phyloP scores from a whole-genome alignment of 2,797 vertebrate species.

The Channa striata region DNA sequence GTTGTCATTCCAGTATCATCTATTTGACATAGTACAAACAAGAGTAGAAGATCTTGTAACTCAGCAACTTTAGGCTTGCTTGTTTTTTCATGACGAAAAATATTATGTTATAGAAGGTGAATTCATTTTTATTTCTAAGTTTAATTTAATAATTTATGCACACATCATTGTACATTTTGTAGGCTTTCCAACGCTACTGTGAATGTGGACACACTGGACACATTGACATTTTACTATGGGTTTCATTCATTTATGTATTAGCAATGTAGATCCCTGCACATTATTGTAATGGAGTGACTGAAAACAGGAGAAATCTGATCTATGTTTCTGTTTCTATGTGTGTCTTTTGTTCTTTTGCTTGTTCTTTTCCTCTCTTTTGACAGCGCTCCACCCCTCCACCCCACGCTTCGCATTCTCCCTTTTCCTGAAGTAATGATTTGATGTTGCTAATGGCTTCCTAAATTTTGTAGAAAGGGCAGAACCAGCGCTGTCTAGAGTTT shows the following conservation, averaged over 20 bases:
- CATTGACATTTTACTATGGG: constrained; percentile 75
- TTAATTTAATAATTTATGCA: too few relatives aligned
- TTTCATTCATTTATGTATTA: constrained; percentile 82
- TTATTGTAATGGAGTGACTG: constrained; percentile 93
- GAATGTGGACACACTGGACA: constrained; percentile 64
- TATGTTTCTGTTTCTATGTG: constrained; percentile 60
- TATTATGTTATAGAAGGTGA: too few relatives aligned
- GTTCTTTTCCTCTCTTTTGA: constrained; percentile 47
- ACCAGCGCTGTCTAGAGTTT: constrained; percentile 90
- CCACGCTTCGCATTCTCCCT: constrained; percentile 49
- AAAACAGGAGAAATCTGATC: constrained; percentile 90
- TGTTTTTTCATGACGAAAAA: too few relatives aligned
- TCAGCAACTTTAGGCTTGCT: too few relatives aligned
- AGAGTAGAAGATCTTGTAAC: too few relatives aligned
- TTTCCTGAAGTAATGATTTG: constrained; percentile 91
- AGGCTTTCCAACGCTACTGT: constrained; percentile 19
- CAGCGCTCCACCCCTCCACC: background rate
- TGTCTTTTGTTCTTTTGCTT: constrained; percentile 71
- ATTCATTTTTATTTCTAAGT: too few relatives aligned
- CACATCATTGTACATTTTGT: background rate
- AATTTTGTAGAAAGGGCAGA: constrained; percentile 91
- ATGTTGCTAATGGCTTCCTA: constrained; percentile 97
- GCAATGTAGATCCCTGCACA: constrained; percentile 88
- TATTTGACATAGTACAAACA: too few relatives aligned
- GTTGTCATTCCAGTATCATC: too few relatives aligned